phyloP scores from a whole-genome alignment of 1,140 invertebrate species.

The Bombus superbus region DNA sequence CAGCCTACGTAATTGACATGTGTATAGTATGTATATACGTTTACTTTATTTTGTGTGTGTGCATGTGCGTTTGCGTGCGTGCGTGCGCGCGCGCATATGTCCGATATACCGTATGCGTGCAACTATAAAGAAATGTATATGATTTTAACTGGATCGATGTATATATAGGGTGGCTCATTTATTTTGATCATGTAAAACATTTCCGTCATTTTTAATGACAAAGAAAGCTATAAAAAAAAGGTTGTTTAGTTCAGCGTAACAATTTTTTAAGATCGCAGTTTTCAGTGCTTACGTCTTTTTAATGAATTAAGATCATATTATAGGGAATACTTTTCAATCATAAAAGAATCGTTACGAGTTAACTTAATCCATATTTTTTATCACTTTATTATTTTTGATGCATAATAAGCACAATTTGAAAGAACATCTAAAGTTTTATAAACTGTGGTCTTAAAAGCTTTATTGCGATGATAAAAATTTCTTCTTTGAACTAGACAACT shows the following conservation, averaged over 20 bases:
- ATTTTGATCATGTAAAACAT: not conserved
- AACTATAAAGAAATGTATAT: constrained; percentile 31
- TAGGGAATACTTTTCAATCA: not conserved
- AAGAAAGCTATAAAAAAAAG: not conserved
- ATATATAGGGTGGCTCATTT: constrained; percentile 17
- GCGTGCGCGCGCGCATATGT: not conserved
- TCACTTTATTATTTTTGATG: not conserved
- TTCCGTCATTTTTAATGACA: not conserved
- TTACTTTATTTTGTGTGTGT: not conserved
- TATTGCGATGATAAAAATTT: not conserved
- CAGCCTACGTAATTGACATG: constrained; percentile 12
- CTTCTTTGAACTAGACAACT: not conserved
- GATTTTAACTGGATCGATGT: constrained; percentile 24
- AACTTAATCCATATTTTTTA: not conserved
- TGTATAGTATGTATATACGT: constrained; percentile 10
- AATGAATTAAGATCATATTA: not conserved
- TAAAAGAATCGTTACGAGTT: not conserved
- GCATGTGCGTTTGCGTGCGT: not conserved
- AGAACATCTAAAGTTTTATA: not conserved
- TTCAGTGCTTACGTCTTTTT: not conserved
- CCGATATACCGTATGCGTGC: not conserved
- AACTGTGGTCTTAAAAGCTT: not conserved
- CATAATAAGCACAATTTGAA: not conserved
- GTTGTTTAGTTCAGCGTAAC: constrained; percentile 6
- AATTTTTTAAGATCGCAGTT: not conserved